phyloP scores from a whole-genome alignment of 53 echinoderm and acorn worm genomes.

The Mesocentrotus franciscanus region DNA sequence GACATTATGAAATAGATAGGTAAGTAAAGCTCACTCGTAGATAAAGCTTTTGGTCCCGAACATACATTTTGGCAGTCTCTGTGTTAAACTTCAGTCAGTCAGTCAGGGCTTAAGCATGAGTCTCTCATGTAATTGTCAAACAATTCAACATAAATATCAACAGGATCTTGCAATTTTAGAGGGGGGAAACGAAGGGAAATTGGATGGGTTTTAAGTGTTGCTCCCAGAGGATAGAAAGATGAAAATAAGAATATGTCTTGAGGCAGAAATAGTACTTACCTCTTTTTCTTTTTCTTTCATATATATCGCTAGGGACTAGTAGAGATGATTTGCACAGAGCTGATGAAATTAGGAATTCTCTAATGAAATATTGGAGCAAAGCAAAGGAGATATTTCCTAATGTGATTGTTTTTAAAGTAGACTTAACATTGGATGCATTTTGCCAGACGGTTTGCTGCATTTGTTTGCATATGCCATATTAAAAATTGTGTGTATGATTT shows the following conservation, averaged over 20 bases:
- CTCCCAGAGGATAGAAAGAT: not conserved
- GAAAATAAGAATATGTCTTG: conserved; percentile 1
- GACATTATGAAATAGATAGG: too few relatives aligned
- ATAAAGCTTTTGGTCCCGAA: not conserved
- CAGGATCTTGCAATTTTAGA: not conserved
- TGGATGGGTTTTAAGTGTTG: conserved; percentile 50
- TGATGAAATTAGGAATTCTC: not conserved
- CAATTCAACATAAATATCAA: not conserved
- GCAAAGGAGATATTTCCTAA: not conserved
- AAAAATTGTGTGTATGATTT: too few relatives aligned
- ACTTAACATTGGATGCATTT: not conserved
- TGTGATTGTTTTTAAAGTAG: not conserved
- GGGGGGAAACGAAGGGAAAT: not conserved
- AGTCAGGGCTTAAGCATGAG: not conserved
- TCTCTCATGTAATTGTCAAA: not conserved
- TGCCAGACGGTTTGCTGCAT: not conserved
- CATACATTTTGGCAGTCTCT: not conserved
- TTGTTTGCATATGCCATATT: not conserved
- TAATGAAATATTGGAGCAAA: conserved; percentile 7
- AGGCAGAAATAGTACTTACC: conserved; percentile 48
- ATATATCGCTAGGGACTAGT: not conserved
- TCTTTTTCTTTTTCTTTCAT: not conserved
- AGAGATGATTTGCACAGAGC: not conserved
- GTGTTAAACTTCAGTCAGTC: not conserved
- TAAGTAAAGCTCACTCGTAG: too few relatives aligned